A percentile compares a stretch with the other conserved stretches of the same genome.
phyloP scores from a whole-genome alignment of 1,140 invertebrate species.

The Euglossa dilemma region DNA sequence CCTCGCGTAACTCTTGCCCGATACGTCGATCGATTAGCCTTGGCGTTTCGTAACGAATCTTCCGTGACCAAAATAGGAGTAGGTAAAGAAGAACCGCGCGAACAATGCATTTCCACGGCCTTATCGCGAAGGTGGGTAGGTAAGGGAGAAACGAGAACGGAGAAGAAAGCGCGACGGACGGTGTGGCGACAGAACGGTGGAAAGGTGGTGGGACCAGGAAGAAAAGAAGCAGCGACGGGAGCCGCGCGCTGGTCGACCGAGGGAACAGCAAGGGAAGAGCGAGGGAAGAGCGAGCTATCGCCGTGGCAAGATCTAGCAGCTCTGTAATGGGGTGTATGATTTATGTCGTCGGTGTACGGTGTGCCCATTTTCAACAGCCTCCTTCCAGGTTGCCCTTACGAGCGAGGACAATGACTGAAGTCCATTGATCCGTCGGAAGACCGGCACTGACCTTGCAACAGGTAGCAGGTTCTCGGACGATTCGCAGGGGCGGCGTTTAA shows the following conservation, averaged over 20 bases:
- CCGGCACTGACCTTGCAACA: slow-evolving; percentile 23
- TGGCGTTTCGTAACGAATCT: slow-evolving; percentile 41
- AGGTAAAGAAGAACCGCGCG: slow-evolving; percentile 8
- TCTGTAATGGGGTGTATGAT: slow-evolving; percentile 80
- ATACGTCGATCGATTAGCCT: slow-evolving; percentile 44
- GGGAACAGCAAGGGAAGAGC: slow-evolving; percentile 55
- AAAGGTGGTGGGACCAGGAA: slow-evolving; percentile 40
- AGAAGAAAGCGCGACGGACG: slow-evolving; percentile 3
- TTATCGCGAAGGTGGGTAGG: slow-evolving; percentile 25
- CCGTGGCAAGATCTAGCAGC: slow-evolving; percentile 74
- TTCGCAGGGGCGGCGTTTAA: neutral
- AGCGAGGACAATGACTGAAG: slow-evolving; percentile 70
- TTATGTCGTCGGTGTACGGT: slow-evolving; percentile 73
- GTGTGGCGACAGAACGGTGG: slow-evolving; percentile 8
- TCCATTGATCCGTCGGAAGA: slow-evolving; percentile 64
- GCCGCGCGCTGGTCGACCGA: slow-evolving; percentile 17
- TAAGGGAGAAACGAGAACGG: slow-evolving; percentile 10
- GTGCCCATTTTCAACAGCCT: slow-evolving; percentile 70
- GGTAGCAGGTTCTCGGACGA: slow-evolving; percentile 9
- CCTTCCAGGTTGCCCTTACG: slow-evolving; percentile 59
- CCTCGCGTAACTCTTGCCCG: neutral
- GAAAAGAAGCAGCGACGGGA: slow-evolving; percentile 40
- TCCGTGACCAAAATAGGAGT: slow-evolving; percentile 35
- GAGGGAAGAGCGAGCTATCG: slow-evolving; percentile 70
- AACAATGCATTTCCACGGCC: slow-evolving; percentile 44